Base-by-base conservation (phyloP, 53 echinoderm and acorn worm genomes). In the Paracentrotus lividus region DNA sequence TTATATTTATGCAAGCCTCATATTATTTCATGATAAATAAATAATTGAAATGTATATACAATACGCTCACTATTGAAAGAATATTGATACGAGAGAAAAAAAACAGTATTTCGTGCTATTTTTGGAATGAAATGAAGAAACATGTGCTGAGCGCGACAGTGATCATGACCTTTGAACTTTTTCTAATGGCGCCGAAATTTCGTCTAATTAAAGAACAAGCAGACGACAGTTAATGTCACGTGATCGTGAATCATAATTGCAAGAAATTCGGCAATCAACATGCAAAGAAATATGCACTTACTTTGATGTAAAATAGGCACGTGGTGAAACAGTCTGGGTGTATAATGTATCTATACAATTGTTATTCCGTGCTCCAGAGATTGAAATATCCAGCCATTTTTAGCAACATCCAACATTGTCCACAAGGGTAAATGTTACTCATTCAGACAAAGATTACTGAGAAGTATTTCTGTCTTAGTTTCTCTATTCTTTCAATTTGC, bases 361-460 rank as follows among this genome's bases (percentile, higher is more conserved):
- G n/a, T 57, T 57, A 47, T 47, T 47, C 81, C 44, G 24, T 26
- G 10, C 81, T 81, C 47, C 47, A n/a, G 23, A 0, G 47, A 44
- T n/a, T n/a, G 81, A 81, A 81, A 81, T 47, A 15, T 81, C 49
- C 47, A 27, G 43, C 42, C 44, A 47, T 81, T 56, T 86, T 86
- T 86, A 56, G 56, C 36, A n/a, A n/a, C n/a, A 34, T 55, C 55
- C 34, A 86, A 34, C n/a, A n/a, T n/a, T n/a, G n/a, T n/a, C n/a
- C n/a, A n/a, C 32, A 20, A 54, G 86, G 20, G 86, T 53, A 56
- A 86, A 7, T 55, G 36, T 86, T 86, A 86, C 86, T 86, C 86
- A 86, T 53, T 56, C 86, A 86, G 86, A 86, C 86, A 32, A 47
- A 86, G 86, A 86, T 86, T 86, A 86, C 47, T 85, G 49, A 85